Conservation (phyloP, 2,888 invertebrate species). For the Melinaea marsaeus region DNA sequence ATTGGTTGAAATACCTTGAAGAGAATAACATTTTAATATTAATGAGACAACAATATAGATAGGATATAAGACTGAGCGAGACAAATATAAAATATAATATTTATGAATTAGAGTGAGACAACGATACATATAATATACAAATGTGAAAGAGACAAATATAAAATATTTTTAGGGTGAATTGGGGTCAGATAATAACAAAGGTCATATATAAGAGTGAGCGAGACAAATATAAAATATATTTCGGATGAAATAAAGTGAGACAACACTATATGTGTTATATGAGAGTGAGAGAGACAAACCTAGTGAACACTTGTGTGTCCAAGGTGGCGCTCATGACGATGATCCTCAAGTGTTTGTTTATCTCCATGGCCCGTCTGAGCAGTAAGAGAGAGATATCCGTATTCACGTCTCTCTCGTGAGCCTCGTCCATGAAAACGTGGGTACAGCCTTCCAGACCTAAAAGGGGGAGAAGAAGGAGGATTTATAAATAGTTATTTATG, state of each 20-base stretch:
- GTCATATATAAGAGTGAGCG: background rate
- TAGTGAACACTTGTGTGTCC: constrained; percentile 79
- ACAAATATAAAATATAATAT: too few species aligned
- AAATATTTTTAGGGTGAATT: background rate
- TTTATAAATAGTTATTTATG: too few species aligned
- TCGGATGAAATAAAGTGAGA: background rate
- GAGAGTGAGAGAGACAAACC: constrained; percentile 53
- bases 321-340: constrained; percentile 87
- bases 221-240: constrained; percentile 55
- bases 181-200: background rate
- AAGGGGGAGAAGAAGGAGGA: background rate
- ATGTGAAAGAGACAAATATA: background rate
- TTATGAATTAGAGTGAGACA: background rate
- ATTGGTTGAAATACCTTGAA: constrained; percentile 63
- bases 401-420: constrained; percentile 84
- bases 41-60: too few species aligned
- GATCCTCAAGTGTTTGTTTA: constrained; percentile 77
- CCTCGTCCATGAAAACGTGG: constrained; percentile 85
- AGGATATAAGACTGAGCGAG: too few species aligned
- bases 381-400: constrained; percentile 81
- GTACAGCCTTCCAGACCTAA: constrained; percentile 76
- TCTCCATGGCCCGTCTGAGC: constrained; percentile 72
- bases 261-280: background rate
- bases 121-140: background rate
- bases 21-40: constrained; percentile 10